A percentile compares a stretch with the other conserved stretches of the same genome.
phyloP scores from a whole-genome alignment of 2,113 vertebrate species.

The Melierax canorus region DNA sequence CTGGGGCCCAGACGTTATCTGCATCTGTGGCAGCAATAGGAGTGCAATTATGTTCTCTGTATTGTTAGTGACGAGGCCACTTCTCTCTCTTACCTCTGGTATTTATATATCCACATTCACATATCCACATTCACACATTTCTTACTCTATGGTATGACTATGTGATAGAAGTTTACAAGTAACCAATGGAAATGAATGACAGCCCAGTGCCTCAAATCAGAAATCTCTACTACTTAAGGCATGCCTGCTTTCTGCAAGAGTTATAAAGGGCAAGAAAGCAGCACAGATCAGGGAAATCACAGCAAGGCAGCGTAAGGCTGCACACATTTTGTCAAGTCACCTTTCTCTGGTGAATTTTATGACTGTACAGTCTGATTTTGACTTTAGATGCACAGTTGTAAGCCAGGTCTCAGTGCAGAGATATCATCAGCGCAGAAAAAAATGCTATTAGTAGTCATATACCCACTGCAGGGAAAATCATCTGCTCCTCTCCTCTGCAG shows the following conservation, averaged over 20 bases:
- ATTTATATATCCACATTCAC: neutral
- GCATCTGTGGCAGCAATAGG: neutral
- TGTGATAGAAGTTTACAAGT: neutral
- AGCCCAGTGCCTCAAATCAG: neutral
- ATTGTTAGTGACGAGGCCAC: neutral
- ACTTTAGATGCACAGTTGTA: neutral
- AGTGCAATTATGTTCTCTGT: neutral
- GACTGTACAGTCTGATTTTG: neutral
- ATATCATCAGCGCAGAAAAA: neutral
- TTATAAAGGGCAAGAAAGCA: neutral
- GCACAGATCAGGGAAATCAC: neutral
- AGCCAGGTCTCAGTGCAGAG: neutral
- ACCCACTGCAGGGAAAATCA: neutral
- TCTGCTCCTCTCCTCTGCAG: neutral
- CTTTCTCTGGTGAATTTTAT: neutral
- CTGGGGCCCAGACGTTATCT: neutral
- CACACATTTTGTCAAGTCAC: neutral
- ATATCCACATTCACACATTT: neutral
- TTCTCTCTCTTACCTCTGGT: neutral
- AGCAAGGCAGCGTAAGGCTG: neutral
- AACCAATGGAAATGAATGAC: neutral
- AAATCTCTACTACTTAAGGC: neutral
- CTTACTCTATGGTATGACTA: neutral
- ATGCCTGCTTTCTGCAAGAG: neutral
- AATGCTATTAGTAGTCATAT: neutral